phyloP scores from a whole-genome alignment of 2,113 vertebrate species.

The Ophthalmotilapia sp. region DNA sequence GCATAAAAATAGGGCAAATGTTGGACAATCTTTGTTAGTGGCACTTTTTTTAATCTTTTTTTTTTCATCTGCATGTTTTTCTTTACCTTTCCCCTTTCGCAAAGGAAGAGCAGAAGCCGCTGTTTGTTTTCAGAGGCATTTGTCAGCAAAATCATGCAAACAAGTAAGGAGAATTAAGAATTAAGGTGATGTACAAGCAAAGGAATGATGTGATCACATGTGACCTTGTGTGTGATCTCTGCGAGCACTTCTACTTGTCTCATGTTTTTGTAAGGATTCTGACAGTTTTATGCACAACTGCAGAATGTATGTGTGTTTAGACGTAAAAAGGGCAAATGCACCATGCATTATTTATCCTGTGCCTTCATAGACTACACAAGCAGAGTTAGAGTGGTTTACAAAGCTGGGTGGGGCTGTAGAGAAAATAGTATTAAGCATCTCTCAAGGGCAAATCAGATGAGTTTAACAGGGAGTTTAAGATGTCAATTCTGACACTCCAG shows the following conservation, averaged over 20 bases:
- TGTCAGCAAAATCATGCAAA: neutral
- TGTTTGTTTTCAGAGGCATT: neutral
- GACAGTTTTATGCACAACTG: neutral
- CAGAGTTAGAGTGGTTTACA: slow-evolving; percentile 24
- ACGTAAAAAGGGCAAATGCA: neutral
- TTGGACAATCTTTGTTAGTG: neutral
- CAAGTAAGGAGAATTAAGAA: neutral
- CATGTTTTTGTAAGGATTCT: neutral
- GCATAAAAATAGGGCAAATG: neutral
- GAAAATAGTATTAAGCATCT: slow-evolving; percentile 10
- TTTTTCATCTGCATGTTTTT: neutral
- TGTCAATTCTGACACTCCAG: neutral
- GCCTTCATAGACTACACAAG: neutral
- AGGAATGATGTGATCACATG: neutral
- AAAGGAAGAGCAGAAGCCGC: neutral
- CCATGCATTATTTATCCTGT: slow-evolving; percentile 38
- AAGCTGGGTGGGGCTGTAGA: slow-evolving; percentile 11
- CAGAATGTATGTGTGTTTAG: neutral
- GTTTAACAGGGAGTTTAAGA: neutral
- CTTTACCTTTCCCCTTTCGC: neutral
- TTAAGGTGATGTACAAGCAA: neutral
- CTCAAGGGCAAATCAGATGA: neutral
- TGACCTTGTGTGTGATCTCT: neutral
- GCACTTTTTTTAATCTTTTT: neutral
- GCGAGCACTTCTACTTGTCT: neutral